Base-by-base conservation (phyloP, 1,140 invertebrate species). In the Lordiphosa mommai region DNA sequence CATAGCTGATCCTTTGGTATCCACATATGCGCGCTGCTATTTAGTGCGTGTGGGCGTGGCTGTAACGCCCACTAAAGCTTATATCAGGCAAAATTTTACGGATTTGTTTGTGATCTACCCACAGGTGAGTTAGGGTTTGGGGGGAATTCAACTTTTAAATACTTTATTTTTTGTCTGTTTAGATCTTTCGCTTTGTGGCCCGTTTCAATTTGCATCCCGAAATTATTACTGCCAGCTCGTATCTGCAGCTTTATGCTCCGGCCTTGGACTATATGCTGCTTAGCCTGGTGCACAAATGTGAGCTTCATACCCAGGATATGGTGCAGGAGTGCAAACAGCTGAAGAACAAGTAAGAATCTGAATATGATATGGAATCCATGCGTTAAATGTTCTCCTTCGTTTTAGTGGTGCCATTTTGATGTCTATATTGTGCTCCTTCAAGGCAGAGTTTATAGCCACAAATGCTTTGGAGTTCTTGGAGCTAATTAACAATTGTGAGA, bases 1-100 rank as follows among this genome's bases (percentile, higher is more conserved):
- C 9, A 97, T 99, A 77, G 97, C 96, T 3, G 95, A 99, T 90
- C 97, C 97, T 0, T 90, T 99, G 43, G 96, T 98, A 0, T 95
- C 97, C 10, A 91, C 94, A 20, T 99, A 98, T 90, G 93, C 95
- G 3, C 91, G 97, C 32, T 96, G 96, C 87, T 99, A 99, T 89
- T 90, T 99, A 7, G 96, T 96, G 73, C 92, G 96, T 63, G 93
- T 97, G 47, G 96, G 93, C 57, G 91, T 96, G 55, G 90, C 92
- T 3, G 90, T 97, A 2, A 92, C 93, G 8, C 92, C 92, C 23
- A 92, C 93, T 68, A 92, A 92, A 61, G 89, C 92, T 53, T 96
- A 94, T 88, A 92, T 97, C 14, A 91, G 93, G 67, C 92, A 94
- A 50, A 97, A 96, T 90, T 94, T 98, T 76, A 92, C 94, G 57